phyloP scores from a whole-genome alignment of 2,888 invertebrate species.

The Orchesella flavescens region DNA sequence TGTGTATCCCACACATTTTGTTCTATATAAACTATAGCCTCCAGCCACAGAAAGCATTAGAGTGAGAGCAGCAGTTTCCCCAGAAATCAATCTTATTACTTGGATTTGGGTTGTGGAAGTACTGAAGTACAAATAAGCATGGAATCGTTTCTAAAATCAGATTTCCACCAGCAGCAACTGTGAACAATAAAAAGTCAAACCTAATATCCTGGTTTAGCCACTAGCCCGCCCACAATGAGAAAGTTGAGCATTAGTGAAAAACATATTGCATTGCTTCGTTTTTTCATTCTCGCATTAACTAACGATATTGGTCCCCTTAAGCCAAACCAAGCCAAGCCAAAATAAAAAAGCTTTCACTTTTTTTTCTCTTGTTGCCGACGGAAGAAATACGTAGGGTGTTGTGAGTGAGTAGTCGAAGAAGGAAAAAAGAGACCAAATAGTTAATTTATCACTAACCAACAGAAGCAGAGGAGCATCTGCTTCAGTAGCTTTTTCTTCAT shows the following conservation, averaged over 20 bases:
- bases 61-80: background rate
- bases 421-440: slow-evolving; percentile 46
- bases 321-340: too few relatives aligned
- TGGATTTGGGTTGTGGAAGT: background rate
- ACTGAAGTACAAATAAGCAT: background rate
- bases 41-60: background rate
- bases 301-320: slow-evolving; percentile 33
- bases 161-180: background rate
- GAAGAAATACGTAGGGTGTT: background rate
- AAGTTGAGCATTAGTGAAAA: background rate
- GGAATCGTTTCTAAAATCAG: slow-evolving; percentile 8
- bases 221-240: background rate
- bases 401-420: background rate
- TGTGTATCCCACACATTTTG: background rate
- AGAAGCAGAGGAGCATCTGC: slow-evolving; percentile 39
- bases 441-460: slow-evolving; percentile 58
- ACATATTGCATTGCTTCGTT: too few relatives aligned
- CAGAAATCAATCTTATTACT: background rate
- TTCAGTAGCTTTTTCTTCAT: slow-evolving; percentile 12
- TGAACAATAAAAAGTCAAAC: background rate
- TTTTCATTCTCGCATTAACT: background rate
- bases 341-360: slow-evolving; percentile 29
- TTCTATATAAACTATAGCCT: background rate
- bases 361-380: background rate
- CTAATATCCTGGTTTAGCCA: background rate